A percentile compares a stretch with the other conserved stretches of the same genome.
phyloP scores from a whole-genome alignment of 2,888 invertebrate species.

The Zaprionus obscuricornis region DNA sequence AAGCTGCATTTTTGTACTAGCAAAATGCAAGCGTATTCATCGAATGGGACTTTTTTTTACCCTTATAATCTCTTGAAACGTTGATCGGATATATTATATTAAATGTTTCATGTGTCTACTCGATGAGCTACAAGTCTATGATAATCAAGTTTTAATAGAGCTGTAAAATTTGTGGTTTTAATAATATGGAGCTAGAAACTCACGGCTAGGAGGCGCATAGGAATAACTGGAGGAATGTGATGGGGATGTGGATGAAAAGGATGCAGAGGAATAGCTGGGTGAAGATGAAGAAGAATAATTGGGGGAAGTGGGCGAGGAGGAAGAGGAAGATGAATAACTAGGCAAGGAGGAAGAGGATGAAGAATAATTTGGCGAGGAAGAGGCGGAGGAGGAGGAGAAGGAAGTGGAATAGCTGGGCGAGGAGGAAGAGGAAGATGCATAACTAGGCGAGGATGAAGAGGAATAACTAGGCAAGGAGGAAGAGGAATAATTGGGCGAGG shows the following conservation, averaged over 20 bases:
- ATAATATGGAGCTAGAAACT: constrained; percentile 61
- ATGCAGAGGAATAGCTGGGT: not conserved
- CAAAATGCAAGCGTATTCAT: constrained; percentile 31
- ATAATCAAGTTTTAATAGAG: not conserved
- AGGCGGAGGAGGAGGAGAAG: not conserved
- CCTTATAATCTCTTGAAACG: no score
- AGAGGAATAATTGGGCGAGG: no score
- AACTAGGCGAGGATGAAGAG: no score
- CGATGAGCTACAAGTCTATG: no score
- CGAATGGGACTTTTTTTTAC: no score
- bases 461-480: not conserved
- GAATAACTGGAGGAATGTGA: no score
- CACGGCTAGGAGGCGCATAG: constrained; percentile 43
- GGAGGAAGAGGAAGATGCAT: not conserved
- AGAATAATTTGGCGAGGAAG: no score
- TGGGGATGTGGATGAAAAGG: not conserved
- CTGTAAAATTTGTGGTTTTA: not conserved
- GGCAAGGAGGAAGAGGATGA: no score
- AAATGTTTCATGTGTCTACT: no score
- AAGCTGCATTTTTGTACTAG: constrained; percentile 14
- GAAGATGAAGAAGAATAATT: not conserved
- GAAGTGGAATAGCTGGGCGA: not conserved
- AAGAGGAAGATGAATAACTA: no score
- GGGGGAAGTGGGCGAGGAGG: no score
- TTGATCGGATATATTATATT: no score